Evolutionary conservation across 1,140 invertebrate species (phyloP).

Genomic region (Ruditapes philippinarum): DNA sequence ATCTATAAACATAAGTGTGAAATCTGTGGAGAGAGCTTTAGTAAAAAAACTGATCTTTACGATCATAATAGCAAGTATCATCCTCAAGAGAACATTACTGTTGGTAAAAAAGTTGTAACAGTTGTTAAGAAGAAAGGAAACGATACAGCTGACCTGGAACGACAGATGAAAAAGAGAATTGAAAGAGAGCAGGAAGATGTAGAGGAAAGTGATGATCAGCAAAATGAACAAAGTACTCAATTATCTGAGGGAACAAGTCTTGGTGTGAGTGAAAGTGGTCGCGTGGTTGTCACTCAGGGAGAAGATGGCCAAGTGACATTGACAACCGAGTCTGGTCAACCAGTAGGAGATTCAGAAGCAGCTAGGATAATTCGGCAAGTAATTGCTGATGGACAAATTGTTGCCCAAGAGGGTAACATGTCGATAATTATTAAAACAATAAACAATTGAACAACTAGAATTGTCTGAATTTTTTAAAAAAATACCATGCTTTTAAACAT

Average conservation of each 20-base stretch:
- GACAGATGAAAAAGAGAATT: constrained; percentile 55
- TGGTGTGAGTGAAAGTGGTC: constrained; percentile 20
- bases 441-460: not conserved
- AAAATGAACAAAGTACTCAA: constrained; percentile 2
- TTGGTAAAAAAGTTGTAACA: constrained; percentile 57
- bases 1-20: constrained; percentile 51
- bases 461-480: too few species aligned
- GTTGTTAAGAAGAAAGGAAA: constrained; percentile 56
- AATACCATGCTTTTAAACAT: too few species aligned
- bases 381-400: constrained; percentile 55
- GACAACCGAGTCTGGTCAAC: constrained; percentile 7
- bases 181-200: constrained; percentile 24
- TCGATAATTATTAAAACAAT: constrained; percentile 60
- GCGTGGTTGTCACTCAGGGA: constrained; percentile 41
- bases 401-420: constrained; percentile 46
- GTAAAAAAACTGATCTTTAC: constrained; percentile 54
- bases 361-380: constrained; percentile 59
- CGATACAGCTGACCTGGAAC: constrained; percentile 24
- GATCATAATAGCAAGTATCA: constrained; percentile 50
- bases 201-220: not conserved
- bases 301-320: constrained; percentile 45
- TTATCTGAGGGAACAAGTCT: not conserved
- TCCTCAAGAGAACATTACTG: constrained; percentile 28
- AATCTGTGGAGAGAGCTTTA: constrained; percentile 60
- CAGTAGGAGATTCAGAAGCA: constrained; percentile 29